Conservation (phyloP, 2,113 vertebrate species). For the Xenotilapia caudafasciata region DNA sequence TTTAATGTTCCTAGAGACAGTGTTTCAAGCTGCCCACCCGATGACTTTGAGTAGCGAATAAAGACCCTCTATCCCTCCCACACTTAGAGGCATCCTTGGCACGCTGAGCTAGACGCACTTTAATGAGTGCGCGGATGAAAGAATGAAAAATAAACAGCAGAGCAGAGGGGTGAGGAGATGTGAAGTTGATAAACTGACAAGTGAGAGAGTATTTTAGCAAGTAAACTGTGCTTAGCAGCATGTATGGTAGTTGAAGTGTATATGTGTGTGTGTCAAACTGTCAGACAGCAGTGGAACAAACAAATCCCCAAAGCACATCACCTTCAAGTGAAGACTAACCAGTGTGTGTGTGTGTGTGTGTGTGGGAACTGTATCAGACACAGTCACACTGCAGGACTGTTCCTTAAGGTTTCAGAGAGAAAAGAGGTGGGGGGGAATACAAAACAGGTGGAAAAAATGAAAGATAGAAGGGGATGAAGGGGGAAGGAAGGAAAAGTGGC, state of each 20-base stretch:
- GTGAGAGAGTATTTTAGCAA: not conserved
- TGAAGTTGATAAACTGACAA: constrained; percentile 20
- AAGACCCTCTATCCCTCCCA: not conserved
- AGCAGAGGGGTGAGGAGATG: not conserved
- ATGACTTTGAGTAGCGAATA: not conserved
- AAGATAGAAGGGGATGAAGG: not conserved
- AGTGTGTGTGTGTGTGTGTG: not conserved
- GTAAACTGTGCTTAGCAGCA: not conserved
- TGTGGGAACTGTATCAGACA: not conserved
- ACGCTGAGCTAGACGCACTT: not conserved
- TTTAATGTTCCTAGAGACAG: not conserved
- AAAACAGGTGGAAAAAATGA: not conserved
- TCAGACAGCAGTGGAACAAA: constrained; percentile 34
- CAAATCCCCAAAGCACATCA: constrained; percentile 41
- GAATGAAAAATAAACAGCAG: not conserved
- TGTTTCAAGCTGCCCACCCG: not conserved
- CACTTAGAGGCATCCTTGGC: not conserved
- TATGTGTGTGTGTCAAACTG: constrained; percentile 39
- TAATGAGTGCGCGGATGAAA: not conserved
- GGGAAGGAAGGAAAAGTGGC: not conserved
- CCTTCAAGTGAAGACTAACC: constrained; percentile 15
- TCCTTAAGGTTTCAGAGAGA: not conserved
- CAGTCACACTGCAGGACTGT: not conserved
- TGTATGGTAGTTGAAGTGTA: not conserved
- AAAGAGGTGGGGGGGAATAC: not conserved